These are phyloP conservation scores for Neodiprion pinetum DNA, from an alignment of 1,140 invertebrate species.

Conservation along the genomic window DNA sequence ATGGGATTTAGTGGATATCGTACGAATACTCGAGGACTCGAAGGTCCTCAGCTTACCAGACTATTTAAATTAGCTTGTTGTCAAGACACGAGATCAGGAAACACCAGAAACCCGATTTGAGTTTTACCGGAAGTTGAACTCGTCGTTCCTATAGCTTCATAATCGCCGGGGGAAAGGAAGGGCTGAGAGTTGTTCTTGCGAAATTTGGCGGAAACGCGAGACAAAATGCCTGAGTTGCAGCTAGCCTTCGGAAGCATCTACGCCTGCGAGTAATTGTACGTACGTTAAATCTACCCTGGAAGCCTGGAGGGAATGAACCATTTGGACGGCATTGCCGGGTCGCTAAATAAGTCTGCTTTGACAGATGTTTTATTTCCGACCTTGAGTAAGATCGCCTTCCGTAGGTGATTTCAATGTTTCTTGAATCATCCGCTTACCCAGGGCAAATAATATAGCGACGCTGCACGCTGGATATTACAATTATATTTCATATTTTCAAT, in stretches of 20 bases:
- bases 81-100: not conserved
- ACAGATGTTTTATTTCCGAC: no score
- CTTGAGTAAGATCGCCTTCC: no score
- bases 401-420: no score
- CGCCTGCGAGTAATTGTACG: not conserved
- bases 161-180: not conserved
- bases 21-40: not conserved
- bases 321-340: no score
- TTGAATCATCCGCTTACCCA: no score
- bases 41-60: not conserved
- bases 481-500: no score
- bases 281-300: no score
- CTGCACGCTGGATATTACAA: no score
- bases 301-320: no score
- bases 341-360: no score
- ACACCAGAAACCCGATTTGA: not conserved
- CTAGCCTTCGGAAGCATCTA: not conserved
- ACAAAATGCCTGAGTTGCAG: not conserved
- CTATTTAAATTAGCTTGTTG: not conserved
- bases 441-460: no score
- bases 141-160: not conserved
- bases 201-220: not conserved
- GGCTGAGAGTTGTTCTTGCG: not conserved
- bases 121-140: not conserved
- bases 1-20: not conserved